phyloP scores from a whole-genome alignment of 2,797 vertebrate genomes.

The Rhinophrynus dorsalis region DNA sequence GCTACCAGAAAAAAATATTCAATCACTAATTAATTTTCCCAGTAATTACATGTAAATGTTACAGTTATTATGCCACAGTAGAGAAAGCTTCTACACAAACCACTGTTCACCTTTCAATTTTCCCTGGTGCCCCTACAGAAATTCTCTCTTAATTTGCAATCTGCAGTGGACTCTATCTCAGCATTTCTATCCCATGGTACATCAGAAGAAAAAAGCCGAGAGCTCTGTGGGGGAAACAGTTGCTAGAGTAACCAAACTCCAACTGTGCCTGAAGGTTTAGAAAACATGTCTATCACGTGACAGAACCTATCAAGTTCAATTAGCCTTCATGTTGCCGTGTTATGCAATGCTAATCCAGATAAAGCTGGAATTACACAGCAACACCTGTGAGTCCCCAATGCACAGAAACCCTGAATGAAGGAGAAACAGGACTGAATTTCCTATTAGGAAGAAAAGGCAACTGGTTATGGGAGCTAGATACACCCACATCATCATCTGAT shows the following conservation, averaged over 20 bases:
- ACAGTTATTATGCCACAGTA: slow-evolving; percentile 7
- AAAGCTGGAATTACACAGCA: slow-evolving; percentile 1
- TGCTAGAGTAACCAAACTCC: slow-evolving; percentile 45
- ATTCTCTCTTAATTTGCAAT: background rate
- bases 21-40: slow-evolving; percentile 28
- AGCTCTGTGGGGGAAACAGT: slow-evolving; percentile 27
- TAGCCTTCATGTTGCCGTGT: slow-evolving; percentile 9
- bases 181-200: background rate
- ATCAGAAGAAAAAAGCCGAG: background rate
- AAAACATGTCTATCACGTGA: slow-evolving; percentile 28
- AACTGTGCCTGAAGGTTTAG: slow-evolving; percentile 8
- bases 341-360: slow-evolving; percentile 30
- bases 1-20: slow-evolving; percentile 15
- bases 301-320: slow-evolving; percentile 28
- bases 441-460: no score
- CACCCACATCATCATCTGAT: no score
- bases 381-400: slow-evolving; percentile 8
- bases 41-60: slow-evolving; percentile 32
- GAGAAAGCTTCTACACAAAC: background rate
- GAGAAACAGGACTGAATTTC: background rate
- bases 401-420: background rate
- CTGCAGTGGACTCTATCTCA: background rate
- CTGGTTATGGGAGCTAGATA: no score
- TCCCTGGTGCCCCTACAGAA: background rate
- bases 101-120: background rate